A percentile compares a stretch with the other conserved stretches of the same genome.
Evolutionary conservation across 2,113 vertebrate genomes (phyloP).

Genomic region (Pandion haliaetus): DNA sequence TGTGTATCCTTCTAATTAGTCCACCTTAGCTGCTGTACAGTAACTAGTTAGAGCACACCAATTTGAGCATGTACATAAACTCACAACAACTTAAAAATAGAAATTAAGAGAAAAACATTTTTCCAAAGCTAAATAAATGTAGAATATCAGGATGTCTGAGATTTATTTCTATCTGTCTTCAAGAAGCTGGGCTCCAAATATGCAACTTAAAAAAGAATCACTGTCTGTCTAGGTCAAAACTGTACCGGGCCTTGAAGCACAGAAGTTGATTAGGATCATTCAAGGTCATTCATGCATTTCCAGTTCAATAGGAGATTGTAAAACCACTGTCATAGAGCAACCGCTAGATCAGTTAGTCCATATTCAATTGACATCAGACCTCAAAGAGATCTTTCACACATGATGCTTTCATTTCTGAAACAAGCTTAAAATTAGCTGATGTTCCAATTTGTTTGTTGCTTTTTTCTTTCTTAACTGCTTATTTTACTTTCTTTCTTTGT

Average conservation of each 20-base stretch:
- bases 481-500: background rate
- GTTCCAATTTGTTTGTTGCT: background rate
- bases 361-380: background rate
- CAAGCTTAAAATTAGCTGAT: background rate
- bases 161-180: background rate
- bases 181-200: background rate
- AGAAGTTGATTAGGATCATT: background rate
- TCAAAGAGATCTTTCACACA: background rate
- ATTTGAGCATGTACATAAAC: background rate
- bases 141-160: background rate
- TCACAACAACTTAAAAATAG: background rate
- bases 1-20: background rate
- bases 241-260: accelerated
- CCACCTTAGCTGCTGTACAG: background rate
- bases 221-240: background rate
- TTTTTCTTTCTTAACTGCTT: background rate
- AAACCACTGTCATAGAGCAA: background rate
- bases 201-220: background rate
- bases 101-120: background rate
- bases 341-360: background rate
- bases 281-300: background rate
- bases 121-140: background rate
- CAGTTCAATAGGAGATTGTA: background rate
- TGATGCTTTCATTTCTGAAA: background rate
- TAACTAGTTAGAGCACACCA: background rate